Evolutionary conservation across 2,888 invertebrate genomes (phyloP).

Genomic region (Eristalinus sepulchralis): DNA sequence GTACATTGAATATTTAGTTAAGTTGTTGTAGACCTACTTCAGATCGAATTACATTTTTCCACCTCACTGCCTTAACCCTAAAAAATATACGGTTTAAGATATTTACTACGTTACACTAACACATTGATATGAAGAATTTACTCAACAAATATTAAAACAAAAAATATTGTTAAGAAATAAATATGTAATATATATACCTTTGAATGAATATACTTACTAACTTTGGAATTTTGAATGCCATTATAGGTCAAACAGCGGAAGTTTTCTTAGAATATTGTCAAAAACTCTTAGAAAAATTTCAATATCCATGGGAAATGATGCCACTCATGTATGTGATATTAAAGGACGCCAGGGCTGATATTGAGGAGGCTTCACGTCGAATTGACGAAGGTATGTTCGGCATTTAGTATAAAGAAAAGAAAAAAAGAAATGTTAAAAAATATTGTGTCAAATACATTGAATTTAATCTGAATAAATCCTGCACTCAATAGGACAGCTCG

Average conservation of each 20-base stretch:
- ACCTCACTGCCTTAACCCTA: no score
- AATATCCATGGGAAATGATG: constrained; percentile 91
- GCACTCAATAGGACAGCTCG: constrained; percentile 84
- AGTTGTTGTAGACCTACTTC: no score
- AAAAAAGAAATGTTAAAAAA: background rate
- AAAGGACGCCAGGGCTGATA: constrained; percentile 87
- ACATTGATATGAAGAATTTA: no score
- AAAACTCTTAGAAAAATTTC: constrained; percentile 88
- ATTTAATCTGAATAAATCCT: constrained; percentile 66
- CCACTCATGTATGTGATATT: constrained; percentile 90
- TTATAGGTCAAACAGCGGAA: constrained; percentile 81
- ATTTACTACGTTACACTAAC: no score
- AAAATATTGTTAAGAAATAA: no score
- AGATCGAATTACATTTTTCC: no score
- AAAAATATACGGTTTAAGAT: no score
- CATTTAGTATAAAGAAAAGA: background rate
- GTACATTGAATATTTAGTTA: no score
- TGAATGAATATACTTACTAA: background rate
- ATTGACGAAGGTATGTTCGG: constrained; percentile 86
- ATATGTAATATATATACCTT: background rate
- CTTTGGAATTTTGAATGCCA: background rate
- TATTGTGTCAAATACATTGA: constrained; percentile 72
- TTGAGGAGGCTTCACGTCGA: constrained; percentile 88
- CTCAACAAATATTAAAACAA: no score
- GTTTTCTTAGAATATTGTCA: constrained; percentile 87